Percentiles rank a stretch among this genome's conserved stretches.
These are phyloP conservation scores for Drosophila setosimentum DNA, from an alignment of 2,888 invertebrate genomes.

Conservation along the genomic window DNA sequence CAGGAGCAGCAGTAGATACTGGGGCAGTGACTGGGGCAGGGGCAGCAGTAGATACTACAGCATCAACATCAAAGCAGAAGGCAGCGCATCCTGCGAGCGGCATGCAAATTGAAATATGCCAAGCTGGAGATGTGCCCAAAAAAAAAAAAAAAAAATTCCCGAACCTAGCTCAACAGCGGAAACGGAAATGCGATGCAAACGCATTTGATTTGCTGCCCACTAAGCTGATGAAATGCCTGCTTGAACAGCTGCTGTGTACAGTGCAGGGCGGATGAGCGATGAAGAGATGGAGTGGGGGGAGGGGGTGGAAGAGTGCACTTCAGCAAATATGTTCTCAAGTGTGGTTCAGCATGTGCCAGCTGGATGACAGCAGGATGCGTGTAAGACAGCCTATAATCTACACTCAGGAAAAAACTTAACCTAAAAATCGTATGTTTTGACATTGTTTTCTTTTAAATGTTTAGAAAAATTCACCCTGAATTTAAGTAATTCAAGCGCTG, in stretches of 20 bases:
- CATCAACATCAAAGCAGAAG: conserved; percentile 70
- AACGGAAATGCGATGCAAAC: conserved; percentile 62
- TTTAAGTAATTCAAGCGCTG: neutral
- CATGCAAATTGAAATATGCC: conserved; percentile 73
- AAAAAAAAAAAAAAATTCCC: conserved; percentile 22
- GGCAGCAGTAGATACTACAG: neutral
- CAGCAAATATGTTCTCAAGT: conserved; percentile 71
- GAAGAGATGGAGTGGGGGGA: too few relatives aligned
- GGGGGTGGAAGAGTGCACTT: conserved; percentile 53
- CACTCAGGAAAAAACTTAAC: neutral
- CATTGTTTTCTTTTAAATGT: too few relatives aligned
- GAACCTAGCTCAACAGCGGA: conserved; percentile 67
- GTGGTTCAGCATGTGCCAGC: conserved; percentile 33
- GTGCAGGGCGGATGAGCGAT: neutral
- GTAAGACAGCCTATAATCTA: neutral
- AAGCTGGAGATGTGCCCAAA: conserved; percentile 25
- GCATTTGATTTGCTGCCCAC: conserved; percentile 73
- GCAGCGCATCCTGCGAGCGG: conserved; percentile 73
- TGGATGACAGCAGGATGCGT: neutral
- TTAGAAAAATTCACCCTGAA: neutral
- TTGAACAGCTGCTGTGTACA: neutral
- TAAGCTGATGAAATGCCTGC: conserved; percentile 26
- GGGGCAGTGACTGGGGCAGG: neutral
- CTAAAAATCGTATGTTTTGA: too few relatives aligned
- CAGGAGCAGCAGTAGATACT: neutral